Percentiles rank a stretch among this genome's conserved stretches.
Conservation (phyloP, 2,113 vertebrate species). For the Micronisus gabar region DNA sequence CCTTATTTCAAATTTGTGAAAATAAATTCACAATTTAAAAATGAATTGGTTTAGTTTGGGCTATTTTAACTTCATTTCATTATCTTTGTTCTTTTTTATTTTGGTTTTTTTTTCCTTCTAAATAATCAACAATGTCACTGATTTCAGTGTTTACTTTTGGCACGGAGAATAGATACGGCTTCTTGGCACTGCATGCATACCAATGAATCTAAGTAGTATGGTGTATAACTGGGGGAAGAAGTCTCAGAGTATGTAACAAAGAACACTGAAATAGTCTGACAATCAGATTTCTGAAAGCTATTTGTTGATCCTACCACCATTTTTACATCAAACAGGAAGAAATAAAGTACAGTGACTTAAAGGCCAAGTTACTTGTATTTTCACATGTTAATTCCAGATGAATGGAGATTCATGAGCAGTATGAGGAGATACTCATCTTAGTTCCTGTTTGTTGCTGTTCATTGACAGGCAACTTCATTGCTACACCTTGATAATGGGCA, state of each 20-base stretch:
- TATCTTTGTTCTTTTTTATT: background rate
- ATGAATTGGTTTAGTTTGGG: background rate
- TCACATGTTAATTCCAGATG: background rate
- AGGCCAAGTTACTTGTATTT: conserved; percentile 9
- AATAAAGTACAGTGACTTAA: background rate
- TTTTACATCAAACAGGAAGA: background rate
- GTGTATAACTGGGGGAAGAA: background rate
- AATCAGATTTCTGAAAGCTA: background rate
- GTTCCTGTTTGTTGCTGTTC: background rate
- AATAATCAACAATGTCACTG: background rate
- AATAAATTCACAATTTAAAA: conserved; percentile 10
- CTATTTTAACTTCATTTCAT: background rate
- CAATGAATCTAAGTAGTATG: background rate
- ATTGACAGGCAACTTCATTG: background rate
- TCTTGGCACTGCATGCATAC: background rate
- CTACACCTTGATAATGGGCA: background rate
- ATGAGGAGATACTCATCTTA: background rate
- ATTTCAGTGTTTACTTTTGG: background rate
- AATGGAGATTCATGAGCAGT: background rate
- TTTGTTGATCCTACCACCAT: background rate
- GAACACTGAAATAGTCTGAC: background rate
- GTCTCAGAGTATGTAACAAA: background rate
- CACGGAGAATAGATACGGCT: background rate
- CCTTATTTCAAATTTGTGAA: background rate
- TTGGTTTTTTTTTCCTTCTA: background rate